A percentile compares a stretch with the other conserved stretches of the same genome.
Conservation (phyloP, 1,140 invertebrate genomes). For the Cecropterus lyciades region DNA sequence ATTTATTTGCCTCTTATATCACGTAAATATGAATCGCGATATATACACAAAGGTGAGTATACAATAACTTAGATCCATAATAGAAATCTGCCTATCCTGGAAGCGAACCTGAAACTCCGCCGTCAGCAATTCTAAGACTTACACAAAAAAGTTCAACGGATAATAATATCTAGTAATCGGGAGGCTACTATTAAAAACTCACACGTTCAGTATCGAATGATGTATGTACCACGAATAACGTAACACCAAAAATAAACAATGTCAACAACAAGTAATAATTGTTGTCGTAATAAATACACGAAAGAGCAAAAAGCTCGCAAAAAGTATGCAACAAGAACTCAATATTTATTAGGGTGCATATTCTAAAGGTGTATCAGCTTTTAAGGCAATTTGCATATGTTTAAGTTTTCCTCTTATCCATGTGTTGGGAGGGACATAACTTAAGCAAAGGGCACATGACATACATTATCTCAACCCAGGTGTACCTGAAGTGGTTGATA, state of each 20-base stretch:
- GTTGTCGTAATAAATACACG: not conserved
- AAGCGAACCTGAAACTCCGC: no score
- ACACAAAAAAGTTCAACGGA: no score
- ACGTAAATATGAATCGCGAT: no score
- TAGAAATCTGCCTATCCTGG: no score
- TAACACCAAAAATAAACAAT: not conserved
- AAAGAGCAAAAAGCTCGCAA: not conserved
- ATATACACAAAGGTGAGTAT: no score
- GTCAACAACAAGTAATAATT: not conserved
- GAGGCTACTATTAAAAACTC: no score
- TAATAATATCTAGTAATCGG: no score
- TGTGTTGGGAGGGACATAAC: conserved; percentile 8
- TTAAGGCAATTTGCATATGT: conserved; percentile 23
- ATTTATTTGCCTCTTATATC: no score
- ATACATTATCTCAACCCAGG: conserved; percentile 12
- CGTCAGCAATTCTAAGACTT: no score
- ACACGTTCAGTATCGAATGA: no score
- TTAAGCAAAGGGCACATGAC: conserved; percentile 8
- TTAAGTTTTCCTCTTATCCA: conserved; percentile 23
- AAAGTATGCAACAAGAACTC: conserved; percentile 3
- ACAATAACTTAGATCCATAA: no score
- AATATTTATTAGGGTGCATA: conserved; percentile 26
- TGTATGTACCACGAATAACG: not conserved
- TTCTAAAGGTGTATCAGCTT: conserved; percentile 18
- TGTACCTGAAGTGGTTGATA: not conserved